Conservation (phyloP, 2,797 vertebrate species). For the Megaceryle alcyon region DNA sequence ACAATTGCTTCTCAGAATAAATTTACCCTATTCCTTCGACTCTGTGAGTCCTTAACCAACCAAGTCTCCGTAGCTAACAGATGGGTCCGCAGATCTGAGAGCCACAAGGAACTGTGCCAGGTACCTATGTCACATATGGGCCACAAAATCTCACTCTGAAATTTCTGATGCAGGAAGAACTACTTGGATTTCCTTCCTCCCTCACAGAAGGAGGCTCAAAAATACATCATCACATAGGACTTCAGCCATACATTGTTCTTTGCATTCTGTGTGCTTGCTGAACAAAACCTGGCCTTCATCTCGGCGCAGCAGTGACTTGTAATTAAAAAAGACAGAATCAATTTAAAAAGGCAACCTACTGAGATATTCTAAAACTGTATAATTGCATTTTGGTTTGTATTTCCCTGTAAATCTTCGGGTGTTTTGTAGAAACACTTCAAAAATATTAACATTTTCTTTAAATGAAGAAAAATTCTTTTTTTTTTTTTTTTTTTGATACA, state of each 20-base stretch:
- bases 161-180: neutral
- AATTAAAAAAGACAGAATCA: neutral
- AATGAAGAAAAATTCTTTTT: neutral
- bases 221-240: neutral
- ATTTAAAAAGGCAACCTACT: neutral
- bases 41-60: neutral
- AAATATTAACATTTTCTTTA: neutral
- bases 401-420: neutral
- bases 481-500: neutral
- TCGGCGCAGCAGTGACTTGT: neutral
- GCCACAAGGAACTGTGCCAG: fast-evolving
- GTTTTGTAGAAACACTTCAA: neutral
- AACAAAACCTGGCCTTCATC: neutral
- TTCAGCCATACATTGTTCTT: neutral
- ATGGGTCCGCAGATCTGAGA: neutral
- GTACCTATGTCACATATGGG: neutral
- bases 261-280: neutral
- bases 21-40: neutral
- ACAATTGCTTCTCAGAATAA: neutral
- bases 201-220: neutral
- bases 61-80: fast-evolving
- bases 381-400: neutral
- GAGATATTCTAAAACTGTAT: neutral
- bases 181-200: neutral
- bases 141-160: neutral